These are phyloP conservation scores for Ctenosaura bakeri DNA, from an alignment of 2,797 vertebrate species.

Conservation along the genomic window DNA sequence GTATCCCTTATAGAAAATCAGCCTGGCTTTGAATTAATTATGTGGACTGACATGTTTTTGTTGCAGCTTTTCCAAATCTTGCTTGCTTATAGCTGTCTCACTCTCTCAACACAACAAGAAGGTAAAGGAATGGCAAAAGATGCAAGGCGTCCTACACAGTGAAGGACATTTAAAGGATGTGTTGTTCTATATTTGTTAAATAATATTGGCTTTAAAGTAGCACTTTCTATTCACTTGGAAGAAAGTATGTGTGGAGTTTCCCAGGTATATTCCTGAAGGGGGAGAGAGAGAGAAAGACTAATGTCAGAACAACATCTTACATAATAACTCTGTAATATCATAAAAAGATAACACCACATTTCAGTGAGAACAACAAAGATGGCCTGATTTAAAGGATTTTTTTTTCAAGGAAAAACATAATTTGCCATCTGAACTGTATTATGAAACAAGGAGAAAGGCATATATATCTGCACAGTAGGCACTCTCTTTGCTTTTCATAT, in stretches of 20 bases:
- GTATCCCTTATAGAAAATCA: neutral
- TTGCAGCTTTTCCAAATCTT: neutral
- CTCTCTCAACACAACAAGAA: neutral
- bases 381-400: conserved; percentile 59
- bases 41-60: neutral
- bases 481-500: conserved; percentile 67
- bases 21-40: neutral
- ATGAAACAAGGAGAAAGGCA: conserved; percentile 57
- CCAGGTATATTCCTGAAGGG: conserved; percentile 30
- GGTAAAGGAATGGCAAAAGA: neutral
- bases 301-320: conserved; percentile 29
- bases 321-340: conserved; percentile 44
- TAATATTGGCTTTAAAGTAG: neutral
- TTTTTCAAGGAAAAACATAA: conserved; percentile 34
- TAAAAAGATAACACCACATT: conserved; percentile 11
- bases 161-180: neutral
- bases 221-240: neutral
- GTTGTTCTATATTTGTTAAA: neutral
- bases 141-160: neutral
- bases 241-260: neutral
- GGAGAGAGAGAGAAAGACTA: conserved; percentile 14
- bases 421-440: conserved; percentile 54
- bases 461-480: conserved; percentile 59
- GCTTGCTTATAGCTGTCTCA: neutral
- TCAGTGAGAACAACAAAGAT: conserved; percentile 59